phyloP scores from a whole-genome alignment of 2,888 invertebrate genomes.

The Agapostemon virescens region DNA sequence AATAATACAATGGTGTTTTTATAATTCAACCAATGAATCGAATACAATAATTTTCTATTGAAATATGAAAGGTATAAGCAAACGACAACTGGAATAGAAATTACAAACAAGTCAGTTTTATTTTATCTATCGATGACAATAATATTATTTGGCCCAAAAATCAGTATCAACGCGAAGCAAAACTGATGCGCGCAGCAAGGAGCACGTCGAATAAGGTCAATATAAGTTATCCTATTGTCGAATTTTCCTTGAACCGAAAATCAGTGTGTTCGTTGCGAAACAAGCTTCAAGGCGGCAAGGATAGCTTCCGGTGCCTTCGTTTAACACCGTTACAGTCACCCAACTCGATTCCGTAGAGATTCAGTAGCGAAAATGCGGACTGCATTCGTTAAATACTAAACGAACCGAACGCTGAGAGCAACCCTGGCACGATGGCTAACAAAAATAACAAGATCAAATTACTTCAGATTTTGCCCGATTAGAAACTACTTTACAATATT shows the following conservation, averaged over 20 bases:
- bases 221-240: neutral
- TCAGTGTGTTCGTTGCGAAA: neutral
- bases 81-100: too few relatives aligned
- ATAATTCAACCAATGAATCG: too few relatives aligned
- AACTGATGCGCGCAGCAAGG: neutral
- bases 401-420: neutral
- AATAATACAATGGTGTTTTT: too few relatives aligned
- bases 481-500: neutral
- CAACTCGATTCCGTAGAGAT: neutral
- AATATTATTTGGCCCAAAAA: neutral
- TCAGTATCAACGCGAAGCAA: neutral
- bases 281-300: neutral
- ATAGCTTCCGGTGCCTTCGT: neutral
- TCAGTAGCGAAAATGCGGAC: neutral
- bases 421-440: neutral
- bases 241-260: neutral
- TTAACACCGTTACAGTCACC: neutral
- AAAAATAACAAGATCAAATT: neutral
- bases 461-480: neutral
- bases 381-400: neutral
- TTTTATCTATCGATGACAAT: neutral
- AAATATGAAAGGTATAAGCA: too few relatives aligned
- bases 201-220: neutral
- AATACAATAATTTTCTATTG: too few relatives aligned
- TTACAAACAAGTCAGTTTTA: neutral